These are phyloP conservation scores for Hestina assimilis DNA, from an alignment of 1,140 invertebrate species.

Conservation along the genomic window DNA sequence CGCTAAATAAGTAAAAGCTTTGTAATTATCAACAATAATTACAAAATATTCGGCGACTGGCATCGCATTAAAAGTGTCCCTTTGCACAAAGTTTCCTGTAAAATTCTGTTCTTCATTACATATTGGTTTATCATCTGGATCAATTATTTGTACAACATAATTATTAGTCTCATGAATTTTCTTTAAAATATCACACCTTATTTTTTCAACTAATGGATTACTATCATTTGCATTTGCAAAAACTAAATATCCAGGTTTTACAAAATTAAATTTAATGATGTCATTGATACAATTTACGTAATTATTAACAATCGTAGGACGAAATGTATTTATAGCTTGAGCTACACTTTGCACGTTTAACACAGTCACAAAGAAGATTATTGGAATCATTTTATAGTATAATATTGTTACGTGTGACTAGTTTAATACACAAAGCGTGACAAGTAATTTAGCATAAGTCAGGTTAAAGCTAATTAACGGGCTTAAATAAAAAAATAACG, in stretches of 20 bases:
- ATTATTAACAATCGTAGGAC: constrained; percentile 48
- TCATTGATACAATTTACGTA: constrained; percentile 51
- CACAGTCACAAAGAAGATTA: not conserved
- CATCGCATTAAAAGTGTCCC: constrained; percentile 34
- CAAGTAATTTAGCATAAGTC: not conserved
- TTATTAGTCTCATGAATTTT: constrained; percentile 40
- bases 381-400: not conserved
- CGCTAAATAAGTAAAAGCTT: constrained; percentile 45
- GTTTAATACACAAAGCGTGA: not conserved
- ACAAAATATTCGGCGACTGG: constrained; percentile 55
- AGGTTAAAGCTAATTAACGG: not conserved
- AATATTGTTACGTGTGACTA: not conserved
- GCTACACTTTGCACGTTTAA: not conserved
- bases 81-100: constrained; percentile 22
- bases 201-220: constrained; percentile 41
- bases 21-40: constrained; percentile 46
- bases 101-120: constrained; percentile 23
- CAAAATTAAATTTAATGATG: constrained; percentile 50
- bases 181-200: constrained; percentile 46
- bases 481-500: not conserved
- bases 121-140: constrained; percentile 25
- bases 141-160: constrained; percentile 39
- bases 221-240: constrained; percentile 45
- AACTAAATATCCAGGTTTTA: constrained; percentile 40
- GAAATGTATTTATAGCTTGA: constrained; percentile 42